Evolutionary conservation across 2,797 vertebrate genomes (phyloP).

Genomic region (Columba guinea): DNA sequence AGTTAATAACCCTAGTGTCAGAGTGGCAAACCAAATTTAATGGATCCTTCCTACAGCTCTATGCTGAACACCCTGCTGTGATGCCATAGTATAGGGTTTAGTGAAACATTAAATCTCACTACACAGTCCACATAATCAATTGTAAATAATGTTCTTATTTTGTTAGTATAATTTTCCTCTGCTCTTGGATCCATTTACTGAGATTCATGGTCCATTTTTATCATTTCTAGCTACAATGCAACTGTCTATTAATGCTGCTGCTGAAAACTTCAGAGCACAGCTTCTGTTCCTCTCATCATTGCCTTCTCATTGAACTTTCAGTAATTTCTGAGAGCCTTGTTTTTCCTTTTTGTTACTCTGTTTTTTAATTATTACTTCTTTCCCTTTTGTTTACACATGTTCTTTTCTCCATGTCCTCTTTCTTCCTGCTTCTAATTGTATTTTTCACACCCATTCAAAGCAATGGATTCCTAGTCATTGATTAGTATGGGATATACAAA

Average conservation of each 20-base stretch:
- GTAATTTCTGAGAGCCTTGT: neutral
- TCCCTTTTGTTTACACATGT: neutral
- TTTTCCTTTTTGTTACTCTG: neutral
- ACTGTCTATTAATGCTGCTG: neutral
- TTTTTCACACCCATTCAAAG: neutral
- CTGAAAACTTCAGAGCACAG: neutral
- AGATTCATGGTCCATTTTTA: neutral
- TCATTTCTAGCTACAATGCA: neutral
- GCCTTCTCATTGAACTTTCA: neutral
- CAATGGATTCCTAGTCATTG: neutral
- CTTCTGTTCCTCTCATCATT: neutral
- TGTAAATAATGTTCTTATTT: neutral
- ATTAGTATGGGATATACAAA: neutral
- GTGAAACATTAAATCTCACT: neutral
- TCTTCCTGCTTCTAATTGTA: neutral
- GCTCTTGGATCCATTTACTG: neutral
- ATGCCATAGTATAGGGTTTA: neutral
- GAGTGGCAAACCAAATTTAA: neutral
- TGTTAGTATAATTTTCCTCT: neutral
- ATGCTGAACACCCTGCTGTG: neutral
- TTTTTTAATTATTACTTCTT: neutral
- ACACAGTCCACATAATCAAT: neutral
- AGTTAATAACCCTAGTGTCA: neutral
- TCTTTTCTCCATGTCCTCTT: neutral
- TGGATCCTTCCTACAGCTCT: neutral